These are phyloP conservation scores for Limnephilus lunatus DNA, from an alignment of 2,888 invertebrate genomes.

Conservation along the genomic window DNA sequence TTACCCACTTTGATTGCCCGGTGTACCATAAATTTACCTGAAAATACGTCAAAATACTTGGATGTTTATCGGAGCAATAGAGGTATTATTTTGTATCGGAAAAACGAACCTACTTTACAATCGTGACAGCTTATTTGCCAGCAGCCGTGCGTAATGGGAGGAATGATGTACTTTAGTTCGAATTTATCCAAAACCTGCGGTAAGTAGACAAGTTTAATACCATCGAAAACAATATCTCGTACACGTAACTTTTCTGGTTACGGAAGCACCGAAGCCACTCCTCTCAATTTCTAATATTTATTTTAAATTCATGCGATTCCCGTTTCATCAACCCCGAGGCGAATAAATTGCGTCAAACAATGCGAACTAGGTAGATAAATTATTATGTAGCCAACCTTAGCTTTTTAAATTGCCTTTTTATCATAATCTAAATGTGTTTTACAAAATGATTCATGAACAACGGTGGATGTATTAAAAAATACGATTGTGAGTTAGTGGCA, in stretches of 20 bases:
- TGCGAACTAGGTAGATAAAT: not conserved
- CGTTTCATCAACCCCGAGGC: not conserved
- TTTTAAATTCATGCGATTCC: not conserved
- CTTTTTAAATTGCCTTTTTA: not conserved
- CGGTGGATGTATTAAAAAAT: not conserved
- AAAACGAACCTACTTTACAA: not conserved
- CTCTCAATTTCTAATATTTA: not conserved
- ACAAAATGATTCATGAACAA: not conserved
- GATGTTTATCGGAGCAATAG: not conserved
- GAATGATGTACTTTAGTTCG: not conserved
- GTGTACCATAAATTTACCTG: no score
- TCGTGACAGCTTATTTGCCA: not conserved
- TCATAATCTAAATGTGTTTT: not conserved
- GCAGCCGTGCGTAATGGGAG: not conserved
- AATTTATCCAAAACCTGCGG: not conserved
- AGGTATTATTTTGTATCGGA: not conserved
- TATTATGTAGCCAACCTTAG: not conserved
- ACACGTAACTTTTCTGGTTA: not conserved
- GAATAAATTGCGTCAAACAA: not conserved
- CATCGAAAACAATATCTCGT: not conserved
- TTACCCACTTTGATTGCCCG: not conserved
- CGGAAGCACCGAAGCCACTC: not conserved
- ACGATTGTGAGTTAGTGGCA: not conserved
- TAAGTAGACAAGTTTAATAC: not conserved
- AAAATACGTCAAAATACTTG: no score